Conservation (phyloP, 2,113 vertebrate genomes). For the Sterrhoptilus dennistouni region DNA sequence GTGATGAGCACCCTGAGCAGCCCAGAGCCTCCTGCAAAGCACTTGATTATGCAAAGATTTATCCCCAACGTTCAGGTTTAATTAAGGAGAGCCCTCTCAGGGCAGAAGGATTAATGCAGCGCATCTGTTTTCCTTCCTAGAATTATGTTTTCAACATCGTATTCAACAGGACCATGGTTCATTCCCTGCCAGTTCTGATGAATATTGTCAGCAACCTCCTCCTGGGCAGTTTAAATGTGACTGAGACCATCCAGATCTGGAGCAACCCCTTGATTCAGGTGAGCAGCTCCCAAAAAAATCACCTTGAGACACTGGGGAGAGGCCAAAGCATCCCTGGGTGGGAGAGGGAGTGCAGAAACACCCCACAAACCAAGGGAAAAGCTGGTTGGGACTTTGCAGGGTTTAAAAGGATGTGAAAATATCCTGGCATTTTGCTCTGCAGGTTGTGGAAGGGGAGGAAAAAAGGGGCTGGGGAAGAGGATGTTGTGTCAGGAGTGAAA, state of each 20-base stretch:
- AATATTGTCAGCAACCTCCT: slow-evolving; percentile 92
- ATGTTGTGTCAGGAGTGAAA: background rate
- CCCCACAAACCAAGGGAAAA: accelerated
- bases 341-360: background rate
- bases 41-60: background rate
- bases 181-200: slow-evolving; percentile 89
- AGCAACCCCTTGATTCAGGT: slow-evolving; percentile 88
- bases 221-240: slow-evolving; percentile 81
- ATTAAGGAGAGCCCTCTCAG: background rate
- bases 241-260: slow-evolving; percentile 87
- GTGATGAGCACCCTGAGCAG: background rate
- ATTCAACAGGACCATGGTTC: slow-evolving; percentile 93
- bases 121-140: slow-evolving; percentile 56
- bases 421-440: background rate
- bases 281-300: slow-evolving; percentile 2
- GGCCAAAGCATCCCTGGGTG: background rate
- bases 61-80: background rate
- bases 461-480: background rate
- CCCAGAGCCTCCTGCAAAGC: background rate
- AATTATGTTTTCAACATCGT: slow-evolving; percentile 79
- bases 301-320: accelerated
- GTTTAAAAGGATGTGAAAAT: background rate
- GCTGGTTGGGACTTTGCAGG: background rate
- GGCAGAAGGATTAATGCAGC: background rate
- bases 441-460: background rate